Conservation (phyloP, 2,113 vertebrate genomes). For the Ceratotherium simum region DNA sequence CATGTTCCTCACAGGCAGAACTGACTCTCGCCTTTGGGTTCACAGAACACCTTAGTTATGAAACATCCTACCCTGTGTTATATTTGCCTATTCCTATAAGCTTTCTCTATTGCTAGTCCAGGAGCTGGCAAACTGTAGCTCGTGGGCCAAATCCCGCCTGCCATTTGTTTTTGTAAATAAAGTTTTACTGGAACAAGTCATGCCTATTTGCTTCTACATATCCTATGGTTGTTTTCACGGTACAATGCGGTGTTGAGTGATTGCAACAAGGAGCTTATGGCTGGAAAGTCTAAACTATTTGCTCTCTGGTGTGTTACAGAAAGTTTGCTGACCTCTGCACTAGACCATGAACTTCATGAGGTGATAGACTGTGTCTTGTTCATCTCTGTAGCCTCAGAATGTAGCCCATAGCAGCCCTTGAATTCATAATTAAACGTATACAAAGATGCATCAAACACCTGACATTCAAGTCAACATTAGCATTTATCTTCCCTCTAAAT, state of each 20-base stretch:
- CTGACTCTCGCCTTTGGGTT: neutral
- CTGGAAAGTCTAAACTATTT: neutral
- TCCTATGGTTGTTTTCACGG: neutral
- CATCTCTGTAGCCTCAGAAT: neutral
- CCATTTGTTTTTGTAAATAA: slow-evolving; percentile 5
- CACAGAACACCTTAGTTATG: neutral
- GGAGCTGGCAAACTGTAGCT: neutral
- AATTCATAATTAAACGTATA: neutral
- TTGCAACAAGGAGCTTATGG: neutral
- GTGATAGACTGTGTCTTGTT: neutral
- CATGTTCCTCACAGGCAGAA: neutral
- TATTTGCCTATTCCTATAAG: neutral
- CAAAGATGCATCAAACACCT: slow-evolving; percentile 1
- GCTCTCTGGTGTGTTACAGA: neutral
- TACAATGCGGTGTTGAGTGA: neutral
- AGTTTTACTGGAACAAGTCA: neutral
- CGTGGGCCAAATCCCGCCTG: neutral
- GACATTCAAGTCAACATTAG: slow-evolving; percentile 13
- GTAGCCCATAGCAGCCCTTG: neutral
- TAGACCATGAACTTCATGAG: neutral
- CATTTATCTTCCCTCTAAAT: slow-evolving; percentile 25
- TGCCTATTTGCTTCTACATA: neutral
- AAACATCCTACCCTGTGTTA: neutral
- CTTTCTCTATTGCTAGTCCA: neutral
- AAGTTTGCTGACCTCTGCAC: neutral